Conservation (phyloP, 2,113 vertebrate species). For the Piprites chloris region DNA sequence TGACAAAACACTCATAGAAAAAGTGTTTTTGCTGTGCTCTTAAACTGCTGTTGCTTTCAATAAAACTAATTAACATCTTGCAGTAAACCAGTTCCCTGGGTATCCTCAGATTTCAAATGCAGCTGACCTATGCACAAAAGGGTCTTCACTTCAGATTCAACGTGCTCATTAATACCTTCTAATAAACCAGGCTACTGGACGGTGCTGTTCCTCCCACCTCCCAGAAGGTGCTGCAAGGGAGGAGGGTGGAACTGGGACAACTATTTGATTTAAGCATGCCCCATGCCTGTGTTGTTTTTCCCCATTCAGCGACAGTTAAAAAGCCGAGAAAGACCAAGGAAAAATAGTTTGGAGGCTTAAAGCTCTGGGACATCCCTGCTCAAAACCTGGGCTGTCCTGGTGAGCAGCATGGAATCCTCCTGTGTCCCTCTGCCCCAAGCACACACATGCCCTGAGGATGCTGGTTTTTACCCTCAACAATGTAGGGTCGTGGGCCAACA, state of each 20-base stretch:
- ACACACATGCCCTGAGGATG: not conserved
- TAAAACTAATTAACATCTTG: constrained; percentile 30
- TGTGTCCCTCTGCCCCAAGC: not conserved
- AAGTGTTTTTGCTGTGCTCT: not conserved
- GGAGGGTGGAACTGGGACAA: not conserved
- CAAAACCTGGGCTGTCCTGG: not conserved
- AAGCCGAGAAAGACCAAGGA: not conserved
- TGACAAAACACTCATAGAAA: not conserved
- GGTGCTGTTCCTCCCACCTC: not conserved
- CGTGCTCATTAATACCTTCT: not conserved
- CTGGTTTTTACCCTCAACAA: not conserved
- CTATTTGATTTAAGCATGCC: not conserved
- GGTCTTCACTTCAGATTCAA: not conserved
- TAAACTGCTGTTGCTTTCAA: not conserved
- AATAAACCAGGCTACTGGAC: not conserved
- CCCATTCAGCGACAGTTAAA: not conserved
- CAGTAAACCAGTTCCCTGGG: not conserved
- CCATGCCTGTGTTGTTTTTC: not conserved
- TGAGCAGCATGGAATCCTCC: not conserved
- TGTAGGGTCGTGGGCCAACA: not conserved
- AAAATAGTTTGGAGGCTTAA: not conserved
- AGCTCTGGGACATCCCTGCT: not conserved
- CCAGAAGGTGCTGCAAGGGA: not conserved
- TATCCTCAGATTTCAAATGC: constrained; percentile 3
- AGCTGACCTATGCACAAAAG: constrained; percentile 39